Evolutionary conservation across 2,797 vertebrate species (phyloP).

Genomic region (Poecilia gillii): DNA sequence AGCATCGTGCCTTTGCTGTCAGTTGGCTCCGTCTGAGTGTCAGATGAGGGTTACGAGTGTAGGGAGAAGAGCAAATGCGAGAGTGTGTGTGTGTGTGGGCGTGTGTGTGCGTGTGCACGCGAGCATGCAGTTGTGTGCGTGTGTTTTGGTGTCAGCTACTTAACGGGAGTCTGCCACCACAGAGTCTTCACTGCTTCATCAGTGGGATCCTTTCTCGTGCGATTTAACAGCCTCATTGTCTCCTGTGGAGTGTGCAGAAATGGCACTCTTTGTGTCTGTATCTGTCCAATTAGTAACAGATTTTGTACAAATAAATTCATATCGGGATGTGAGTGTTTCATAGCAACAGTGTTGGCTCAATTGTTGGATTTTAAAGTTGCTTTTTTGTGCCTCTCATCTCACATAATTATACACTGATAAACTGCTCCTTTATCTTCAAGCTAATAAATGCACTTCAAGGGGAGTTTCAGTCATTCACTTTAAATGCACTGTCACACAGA

Average conservation of each 20-base stretch:
- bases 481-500: not conserved
- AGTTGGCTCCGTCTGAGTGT: conserved; percentile 66
- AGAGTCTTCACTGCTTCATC: conserved; percentile 47
- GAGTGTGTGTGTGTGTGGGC: conserved; percentile 30
- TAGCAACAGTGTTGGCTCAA: conserved; percentile 4
- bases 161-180: conserved; percentile 55
- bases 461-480: conserved; percentile 4
- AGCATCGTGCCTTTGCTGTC: conserved; percentile 71
- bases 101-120: conserved; percentile 30
- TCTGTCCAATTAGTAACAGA: conserved; percentile 54
- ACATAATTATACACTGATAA: not conserved
- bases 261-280: conserved; percentile 35
- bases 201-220: conserved; percentile 47
- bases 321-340: conserved; percentile 18
- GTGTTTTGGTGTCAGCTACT: conserved; percentile 54
- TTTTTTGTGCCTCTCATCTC: not conserved
- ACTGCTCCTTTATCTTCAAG: not conserved
- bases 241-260: conserved; percentile 34
- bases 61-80: conserved; percentile 58
- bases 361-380: conserved; percentile 8
- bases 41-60: conserved; percentile 71
- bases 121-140: conserved; percentile 21
- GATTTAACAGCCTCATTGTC: conserved; percentile 55
- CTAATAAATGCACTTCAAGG: not conserved
- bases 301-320: conserved; percentile 30